phyloP scores from a whole-genome alignment of 2,113 vertebrate genomes.

The Gobius niger region DNA sequence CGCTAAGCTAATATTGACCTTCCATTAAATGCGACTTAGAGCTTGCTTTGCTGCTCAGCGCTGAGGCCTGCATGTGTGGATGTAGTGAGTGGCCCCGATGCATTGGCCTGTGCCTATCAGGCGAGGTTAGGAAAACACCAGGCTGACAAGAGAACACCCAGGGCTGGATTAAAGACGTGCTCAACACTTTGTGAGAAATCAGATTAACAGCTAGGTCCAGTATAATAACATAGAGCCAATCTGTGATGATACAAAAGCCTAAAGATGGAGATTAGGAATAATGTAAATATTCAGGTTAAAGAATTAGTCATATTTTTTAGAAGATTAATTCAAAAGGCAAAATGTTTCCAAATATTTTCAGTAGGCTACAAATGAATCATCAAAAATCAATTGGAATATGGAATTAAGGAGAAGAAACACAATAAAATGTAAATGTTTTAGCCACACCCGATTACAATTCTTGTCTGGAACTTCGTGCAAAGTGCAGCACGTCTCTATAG shows the following conservation, averaged over 20 bases:
- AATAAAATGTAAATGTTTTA: too few relatives aligned
- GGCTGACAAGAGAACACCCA: constrained; percentile 47
- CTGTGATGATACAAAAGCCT: too few relatives aligned
- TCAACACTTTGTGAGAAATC: constrained; percentile 30
- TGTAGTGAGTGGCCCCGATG: constrained; percentile 55
- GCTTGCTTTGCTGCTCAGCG: constrained; percentile 55
- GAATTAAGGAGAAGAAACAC: too few relatives aligned
- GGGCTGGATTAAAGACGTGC: constrained; percentile 49
- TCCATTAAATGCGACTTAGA: constrained; percentile 70
- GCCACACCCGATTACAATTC: not conserved
- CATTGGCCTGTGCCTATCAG: constrained; percentile 66
- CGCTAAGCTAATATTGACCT: constrained; percentile 73
- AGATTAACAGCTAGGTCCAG: not conserved
- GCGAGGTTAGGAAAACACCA: constrained; percentile 72
- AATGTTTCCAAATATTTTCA: too few relatives aligned
- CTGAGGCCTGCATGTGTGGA: constrained; percentile 39
- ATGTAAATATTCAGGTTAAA: too few relatives aligned
- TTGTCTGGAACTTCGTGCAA: too few relatives aligned
- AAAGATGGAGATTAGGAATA: too few relatives aligned
- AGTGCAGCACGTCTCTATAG: constrained; percentile 39
- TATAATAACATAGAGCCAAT: not conserved
- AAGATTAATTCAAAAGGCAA: too few relatives aligned
- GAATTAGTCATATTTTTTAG: too few relatives aligned
- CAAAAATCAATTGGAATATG: too few relatives aligned
- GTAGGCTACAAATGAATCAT: too few relatives aligned